Evolutionary conservation across 2,113 vertebrate genomes (phyloP), one percentile per base, ranked within the genome.

Genomic region (Acrocephalus kingi): DNA sequence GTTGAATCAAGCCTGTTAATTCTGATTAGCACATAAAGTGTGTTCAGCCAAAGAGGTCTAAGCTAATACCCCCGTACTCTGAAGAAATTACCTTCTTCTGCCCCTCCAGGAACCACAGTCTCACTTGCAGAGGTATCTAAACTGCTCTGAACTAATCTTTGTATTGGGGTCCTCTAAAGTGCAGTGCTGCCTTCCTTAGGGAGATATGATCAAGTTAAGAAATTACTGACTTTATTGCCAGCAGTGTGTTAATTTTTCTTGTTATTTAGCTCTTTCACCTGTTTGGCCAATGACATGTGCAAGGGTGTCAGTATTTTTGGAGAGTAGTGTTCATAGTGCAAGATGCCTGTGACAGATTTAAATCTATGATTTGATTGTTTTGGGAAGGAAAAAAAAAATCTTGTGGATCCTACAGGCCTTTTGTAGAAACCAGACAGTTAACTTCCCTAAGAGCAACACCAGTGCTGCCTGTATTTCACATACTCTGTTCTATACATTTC

Each of bases 41-140:
- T 74, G 63, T 74, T 77, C 85, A 87, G 94, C 91, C 83, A 94
- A 85, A 84, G 66, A 90, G 51, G 27, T 52, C 81, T 88, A 73
- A 77, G 43, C 28, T 75, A 79, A 74, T n/a, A 72, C 19, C 68
- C 48, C 25, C 19, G 20, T 67, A 25, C n/a, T 82, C 54, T 82
- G 72, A 46, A 75, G 41, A 81, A 87, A 83, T 79, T n/a, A 41
- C 22, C 48, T 77, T 73, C 22, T 49, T 95, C 67, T 94, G 66
- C 58, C 79, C 13, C 39, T 73, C 6, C 23, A 46, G 58, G 45
- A 90, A n/a, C 16, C 35, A 54, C 16, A 31, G 48, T 80, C 89
- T 66, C n/a, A 54, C 55, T 80, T 89, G 55, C 72, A 76, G 51
- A 94, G 33, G 28, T 77, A 41, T 31, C 62, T 66, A 7, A 76